Base-by-base conservation (phyloP, 2,797 vertebrate genomes). In the Sebastes goodei region DNA sequence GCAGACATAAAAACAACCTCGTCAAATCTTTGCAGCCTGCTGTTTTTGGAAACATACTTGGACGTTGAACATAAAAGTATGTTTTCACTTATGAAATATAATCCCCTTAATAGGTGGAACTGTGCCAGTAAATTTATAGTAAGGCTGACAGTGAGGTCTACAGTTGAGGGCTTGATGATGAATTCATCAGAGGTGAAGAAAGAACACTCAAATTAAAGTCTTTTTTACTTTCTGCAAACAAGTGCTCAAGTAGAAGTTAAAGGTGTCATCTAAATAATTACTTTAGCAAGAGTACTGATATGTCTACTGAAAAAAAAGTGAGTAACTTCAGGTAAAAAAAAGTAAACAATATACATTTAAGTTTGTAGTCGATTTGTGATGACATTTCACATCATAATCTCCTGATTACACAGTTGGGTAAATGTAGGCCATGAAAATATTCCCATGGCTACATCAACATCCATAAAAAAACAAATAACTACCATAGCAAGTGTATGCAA, bases 1-100 rank as follows among this genome's bases (percentile, higher is more conserved):
- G 38, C 59, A 82, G 68, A 74, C 68, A 23, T 11, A 32, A 56
- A 64, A 42, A 23, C 23, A 57, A 12, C 5, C 25, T 12, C 25
- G 56, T 71, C 6, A 63, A 32, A 61, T 42, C 6, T 38, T 38
- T 30, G 33, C 55, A 62, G 30, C 5, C 63, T 29, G 30, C 23
- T 57, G 27, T 52, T 59, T 33, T 33, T 21, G 10, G 11, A 35
- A 32, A 52, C 14, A 38, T n/a, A 32, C 6, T 38, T 49, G 5
- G 17, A 64, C 8, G 30, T 71, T 63, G 14, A 30, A 65, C 29
- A 42, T 27, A 1, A 35, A 55, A 25, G 11, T 11, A 11, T 12
- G 35, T 52, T n/a, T 71, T 71, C 14, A 46, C 46, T 74, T 23
- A 23, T 71, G 69, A 69, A 77, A 72, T 35, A 15, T n/a, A 23